Evolutionary conservation across 35 echinoderm and acorn worm genomes (phyloP).

Genomic region (Heliocidaris erythrogramma): DNA sequence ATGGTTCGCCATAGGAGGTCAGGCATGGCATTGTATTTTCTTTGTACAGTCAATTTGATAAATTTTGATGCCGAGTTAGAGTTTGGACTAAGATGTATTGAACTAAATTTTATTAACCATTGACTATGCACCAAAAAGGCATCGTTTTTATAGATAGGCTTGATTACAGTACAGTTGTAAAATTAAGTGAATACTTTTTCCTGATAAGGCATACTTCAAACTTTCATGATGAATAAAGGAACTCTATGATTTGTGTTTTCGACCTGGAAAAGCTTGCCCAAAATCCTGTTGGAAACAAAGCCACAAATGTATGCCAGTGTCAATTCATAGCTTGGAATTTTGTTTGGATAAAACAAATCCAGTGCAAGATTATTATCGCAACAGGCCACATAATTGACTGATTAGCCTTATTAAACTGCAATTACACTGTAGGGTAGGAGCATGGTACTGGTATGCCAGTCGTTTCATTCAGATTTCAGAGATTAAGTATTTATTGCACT

Average conservation of each 20-base stretch:
- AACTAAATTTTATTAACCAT: no score
- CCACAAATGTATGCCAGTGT: neutral
- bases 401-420: neutral
- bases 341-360: slow-evolving; percentile 12
- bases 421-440: neutral
- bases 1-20: neutral
- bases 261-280: no score
- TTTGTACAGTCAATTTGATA: no score
- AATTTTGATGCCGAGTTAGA: no score
- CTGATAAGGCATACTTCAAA: no score
- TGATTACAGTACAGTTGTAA: neutral
- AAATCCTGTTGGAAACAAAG: no score
- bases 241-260: no score
- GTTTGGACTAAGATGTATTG: no score
- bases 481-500: neutral
- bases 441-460: neutral
- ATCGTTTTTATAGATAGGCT: neutral
- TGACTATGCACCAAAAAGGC: neutral
- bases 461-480: neutral
- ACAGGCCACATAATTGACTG: neutral
- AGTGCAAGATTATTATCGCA: neutral
- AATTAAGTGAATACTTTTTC: neutral
- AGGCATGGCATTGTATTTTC: neutral
- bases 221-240: no score
- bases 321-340: neutral